These are phyloP conservation scores for Papilio dardanus DNA, from an alignment of 1,140 invertebrate genomes.

Conservation along the genomic window DNA sequence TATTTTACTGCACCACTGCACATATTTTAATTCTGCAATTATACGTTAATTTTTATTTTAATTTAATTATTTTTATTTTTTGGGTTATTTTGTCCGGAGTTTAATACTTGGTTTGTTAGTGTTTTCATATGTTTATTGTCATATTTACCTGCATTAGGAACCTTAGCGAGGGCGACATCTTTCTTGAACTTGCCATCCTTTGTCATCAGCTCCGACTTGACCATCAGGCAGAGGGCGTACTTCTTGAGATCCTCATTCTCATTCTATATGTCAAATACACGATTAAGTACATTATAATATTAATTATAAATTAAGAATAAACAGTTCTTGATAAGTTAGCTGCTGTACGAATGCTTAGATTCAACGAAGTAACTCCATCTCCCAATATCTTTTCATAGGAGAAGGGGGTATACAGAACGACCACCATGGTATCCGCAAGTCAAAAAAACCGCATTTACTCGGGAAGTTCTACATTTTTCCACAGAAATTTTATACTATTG, in stretches of 20 bases:
- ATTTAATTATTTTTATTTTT: too few relatives aligned
- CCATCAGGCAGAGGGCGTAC: slow-evolving; percentile 76
- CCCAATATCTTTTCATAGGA: too few relatives aligned
- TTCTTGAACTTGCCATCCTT: slow-evolving; percentile 82
- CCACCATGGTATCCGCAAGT: too few relatives aligned
- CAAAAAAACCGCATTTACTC: too few relatives aligned
- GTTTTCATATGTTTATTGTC: slow-evolving; percentile 8
- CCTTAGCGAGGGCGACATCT: slow-evolving; percentile 76
- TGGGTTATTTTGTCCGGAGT: too few relatives aligned
- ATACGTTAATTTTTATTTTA: too few relatives aligned
- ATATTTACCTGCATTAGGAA: slow-evolving; percentile 68
- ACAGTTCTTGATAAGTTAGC: background rate
- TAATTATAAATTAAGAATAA: background rate
- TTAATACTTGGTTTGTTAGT: too few relatives aligned
- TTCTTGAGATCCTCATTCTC: slow-evolving; percentile 78
- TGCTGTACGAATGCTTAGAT: too few relatives aligned
- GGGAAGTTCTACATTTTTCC: background rate
- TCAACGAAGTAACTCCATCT: too few relatives aligned
- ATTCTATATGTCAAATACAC: slow-evolving; percentile 49
- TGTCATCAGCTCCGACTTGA: slow-evolving; percentile 79
- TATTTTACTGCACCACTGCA: background rate
- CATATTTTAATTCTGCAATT: too few relatives aligned
- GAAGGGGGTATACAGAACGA: too few relatives aligned
- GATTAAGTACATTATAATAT: background rate
- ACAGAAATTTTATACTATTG: background rate